Conservation (phyloP, 2,888 invertebrate species). For the Callosobruchus maculatus region DNA sequence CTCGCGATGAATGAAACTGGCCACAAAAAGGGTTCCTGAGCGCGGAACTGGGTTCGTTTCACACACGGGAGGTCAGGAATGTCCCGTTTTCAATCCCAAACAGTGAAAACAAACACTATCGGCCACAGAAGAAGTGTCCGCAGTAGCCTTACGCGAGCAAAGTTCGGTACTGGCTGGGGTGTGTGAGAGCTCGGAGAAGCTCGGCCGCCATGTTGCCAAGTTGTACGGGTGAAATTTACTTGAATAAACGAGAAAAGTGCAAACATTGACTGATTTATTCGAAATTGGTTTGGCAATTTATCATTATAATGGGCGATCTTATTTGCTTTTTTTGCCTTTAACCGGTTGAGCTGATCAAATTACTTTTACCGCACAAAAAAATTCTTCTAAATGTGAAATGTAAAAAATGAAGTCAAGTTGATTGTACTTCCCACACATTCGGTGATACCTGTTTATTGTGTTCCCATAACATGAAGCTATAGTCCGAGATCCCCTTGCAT, state of each 20-base stretch:
- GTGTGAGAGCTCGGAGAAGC: constrained; percentile 18
- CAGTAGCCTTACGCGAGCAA: background rate
- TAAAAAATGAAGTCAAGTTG: no score
- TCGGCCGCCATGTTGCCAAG: constrained; percentile 16
- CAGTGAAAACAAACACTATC: background rate
- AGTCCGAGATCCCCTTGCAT: no score
- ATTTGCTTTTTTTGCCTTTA: no score
- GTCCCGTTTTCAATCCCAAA: background rate
- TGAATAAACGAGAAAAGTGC: background rate
- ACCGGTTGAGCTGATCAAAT: no score
- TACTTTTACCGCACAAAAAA: no score
- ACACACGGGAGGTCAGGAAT: background rate
- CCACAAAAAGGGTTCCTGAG: background rate
- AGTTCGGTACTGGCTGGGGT: constrained; percentile 19
- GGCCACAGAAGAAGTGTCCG: background rate
- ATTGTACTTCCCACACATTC: no score
- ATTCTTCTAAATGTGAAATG: no score
- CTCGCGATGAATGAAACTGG: background rate
- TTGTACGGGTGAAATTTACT: background rate
- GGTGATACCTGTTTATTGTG: no score
- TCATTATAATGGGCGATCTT: no score
- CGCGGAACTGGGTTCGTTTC: background rate
- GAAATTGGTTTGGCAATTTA: no score
- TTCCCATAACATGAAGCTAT: no score
- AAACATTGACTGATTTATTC: no score